Percentiles rank a stretch among this genome's conserved stretches.
phyloP scores from a whole-genome alignment of 1,140 invertebrate species.

The Cardiocondyla obscurior region DNA sequence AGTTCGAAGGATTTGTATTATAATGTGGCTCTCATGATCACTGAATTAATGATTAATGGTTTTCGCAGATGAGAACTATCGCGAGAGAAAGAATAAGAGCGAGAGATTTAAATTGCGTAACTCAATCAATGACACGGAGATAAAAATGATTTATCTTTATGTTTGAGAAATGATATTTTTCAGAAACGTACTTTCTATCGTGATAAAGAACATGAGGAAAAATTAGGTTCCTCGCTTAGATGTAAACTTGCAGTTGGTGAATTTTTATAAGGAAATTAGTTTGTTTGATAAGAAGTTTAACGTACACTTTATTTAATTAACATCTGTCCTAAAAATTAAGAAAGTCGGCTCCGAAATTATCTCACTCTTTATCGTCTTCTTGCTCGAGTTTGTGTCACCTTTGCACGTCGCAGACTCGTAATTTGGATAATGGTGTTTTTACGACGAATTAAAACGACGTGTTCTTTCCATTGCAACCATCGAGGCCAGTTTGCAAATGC shows the following conservation, averaged over 20 bases:
- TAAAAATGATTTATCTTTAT: not conserved
- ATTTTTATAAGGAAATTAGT: not conserved
- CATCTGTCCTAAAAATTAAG: not conserved
- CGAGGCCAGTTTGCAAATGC: constrained; percentile 1
- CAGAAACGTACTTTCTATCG: not conserved
- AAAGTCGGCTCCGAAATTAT: not conserved
- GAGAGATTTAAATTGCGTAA: not conserved
- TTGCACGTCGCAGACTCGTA: not conserved
- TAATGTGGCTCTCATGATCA: not conserved
- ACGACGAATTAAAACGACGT: not conserved
- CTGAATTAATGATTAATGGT: not conserved
- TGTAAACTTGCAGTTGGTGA: not conserved
- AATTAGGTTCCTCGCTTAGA: not conserved
- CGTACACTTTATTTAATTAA: not conserved
- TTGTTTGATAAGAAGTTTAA: not conserved
- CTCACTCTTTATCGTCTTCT: not conserved
- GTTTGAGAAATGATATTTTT: constrained; percentile 1
- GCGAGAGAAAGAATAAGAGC: no score
- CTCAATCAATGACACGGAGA: not conserved
- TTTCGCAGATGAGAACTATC: not conserved
- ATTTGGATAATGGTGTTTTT: constrained; percentile 29
- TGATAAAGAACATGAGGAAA: not conserved
- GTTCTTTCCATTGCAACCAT: not conserved
- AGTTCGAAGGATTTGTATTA: constrained; percentile 8
- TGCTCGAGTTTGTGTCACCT: not conserved